Base-by-base conservation (phyloP, 2,113 vertebrate species). In the Tricholaema leucomelas region DNA sequence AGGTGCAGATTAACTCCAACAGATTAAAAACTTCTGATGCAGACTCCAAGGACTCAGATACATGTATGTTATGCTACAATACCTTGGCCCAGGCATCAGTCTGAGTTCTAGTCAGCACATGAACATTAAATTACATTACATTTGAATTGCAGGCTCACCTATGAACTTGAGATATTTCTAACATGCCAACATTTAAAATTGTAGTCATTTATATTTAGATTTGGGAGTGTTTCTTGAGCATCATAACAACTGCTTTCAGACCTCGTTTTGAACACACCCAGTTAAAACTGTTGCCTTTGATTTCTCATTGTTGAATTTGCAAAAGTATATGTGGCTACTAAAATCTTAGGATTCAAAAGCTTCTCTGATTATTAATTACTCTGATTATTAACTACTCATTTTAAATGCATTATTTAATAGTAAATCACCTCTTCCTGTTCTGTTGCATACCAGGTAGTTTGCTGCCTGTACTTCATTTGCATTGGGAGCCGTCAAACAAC, bases 161-260 rank as follows among this genome's bases (percentile, higher is more conserved):
- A 3, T 89, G 61, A 82, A 78, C 75, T 67, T 61, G 59, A 87
- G 85, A 19, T 82, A 80, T 73, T 87, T 87, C 71, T 79, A 80
- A 85, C n/a, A 82, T 79, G 81, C 24, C 33, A 72, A 64, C 48
- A 31, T 3, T 89, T 80, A 80, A 92, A 90, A 85, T 70, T 61
- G 64, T 65, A 80, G 75, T 92, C 3, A 80, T 79, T 92, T 90
- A 65, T 94, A 90, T 92, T 91, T 91, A 91, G 79, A 82, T 82
- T 69, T 79, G 93, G 90, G 88, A 95, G 82, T 96, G 92, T 90
- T 96, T 88, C 74, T 58, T 92, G 69, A 94, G 73, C 81, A 81
- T 75, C 30, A 52, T 91, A 92, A 93, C 46, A 84, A 76, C 75
- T 70, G 81, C 46, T 91, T 83, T 86, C 74, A 84, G 58, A 54